Evolutionary conservation across 2,797 vertebrate genomes (phyloP).

Genomic region (Pterois miles): DNA sequence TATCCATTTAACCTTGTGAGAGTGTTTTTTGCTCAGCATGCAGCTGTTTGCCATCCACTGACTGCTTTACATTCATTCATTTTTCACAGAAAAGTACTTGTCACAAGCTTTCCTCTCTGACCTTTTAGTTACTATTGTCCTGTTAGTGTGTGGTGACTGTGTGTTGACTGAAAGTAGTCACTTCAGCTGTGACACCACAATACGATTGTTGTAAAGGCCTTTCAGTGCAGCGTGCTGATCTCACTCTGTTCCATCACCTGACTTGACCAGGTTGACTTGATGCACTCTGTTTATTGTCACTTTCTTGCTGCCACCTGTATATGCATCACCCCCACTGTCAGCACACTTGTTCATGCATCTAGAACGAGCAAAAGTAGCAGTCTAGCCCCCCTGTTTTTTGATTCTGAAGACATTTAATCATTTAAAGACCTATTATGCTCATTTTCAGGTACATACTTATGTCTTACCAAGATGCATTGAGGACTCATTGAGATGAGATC

Average conservation of each 20-base stretch:
- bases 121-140: not conserved
- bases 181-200: not conserved
- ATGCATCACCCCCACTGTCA: not conserved
- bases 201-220: not conserved
- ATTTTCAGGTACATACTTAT: too few species aligned
- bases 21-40: not conserved
- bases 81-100: not conserved
- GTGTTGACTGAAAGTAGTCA: constrained; percentile 17
- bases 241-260: constrained; percentile 15
- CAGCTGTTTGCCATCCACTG: not conserved
- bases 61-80: not conserved
- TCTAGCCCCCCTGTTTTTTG: not conserved
- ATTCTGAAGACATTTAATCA: not conserved
- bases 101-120: not conserved
- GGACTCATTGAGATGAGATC: too few species aligned
- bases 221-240: constrained; percentile 30
- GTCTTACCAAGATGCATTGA: too few species aligned
- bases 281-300: not conserved
- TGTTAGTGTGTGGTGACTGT: not conserved
- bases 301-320: not conserved
- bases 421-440: too few species aligned
- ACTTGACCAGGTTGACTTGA: not conserved
- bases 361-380: not conserved
- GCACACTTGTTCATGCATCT: not conserved
- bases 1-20: not conserved